These are phyloP conservation scores for Hypotaenidia philippensis DNA, from an alignment of 2,797 vertebrate species.

Conservation along the genomic window DNA sequence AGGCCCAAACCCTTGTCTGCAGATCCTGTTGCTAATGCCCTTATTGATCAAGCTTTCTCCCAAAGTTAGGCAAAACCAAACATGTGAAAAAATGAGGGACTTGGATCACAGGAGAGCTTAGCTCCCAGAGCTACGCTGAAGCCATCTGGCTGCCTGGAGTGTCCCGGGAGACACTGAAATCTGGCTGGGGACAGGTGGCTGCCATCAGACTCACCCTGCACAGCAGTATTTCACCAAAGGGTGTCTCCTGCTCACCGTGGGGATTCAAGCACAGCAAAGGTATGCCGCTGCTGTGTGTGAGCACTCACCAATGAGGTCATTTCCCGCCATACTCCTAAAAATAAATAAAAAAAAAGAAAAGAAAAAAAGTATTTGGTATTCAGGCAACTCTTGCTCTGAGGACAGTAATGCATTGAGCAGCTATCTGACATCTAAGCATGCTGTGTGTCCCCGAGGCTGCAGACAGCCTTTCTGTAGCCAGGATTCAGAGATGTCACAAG, in stretches of 20 bases:
- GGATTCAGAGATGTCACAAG: constrained; percentile 36
- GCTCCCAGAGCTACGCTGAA: fast-evolving
- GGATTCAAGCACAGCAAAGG: fast-evolving
- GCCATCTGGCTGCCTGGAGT: fast-evolving
- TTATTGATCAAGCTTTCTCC: background rate
- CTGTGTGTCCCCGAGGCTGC: background rate
- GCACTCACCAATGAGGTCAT: background rate
- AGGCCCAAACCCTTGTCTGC: background rate
- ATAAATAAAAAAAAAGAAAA: no score
- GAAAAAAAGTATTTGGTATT: background rate
- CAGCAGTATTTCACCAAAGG: background rate
- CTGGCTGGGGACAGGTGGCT: background rate
- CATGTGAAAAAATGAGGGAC: background rate
- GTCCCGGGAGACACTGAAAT: background rate
- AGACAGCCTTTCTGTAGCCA: background rate
- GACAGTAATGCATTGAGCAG: fast-evolving
- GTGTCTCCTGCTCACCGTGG: fast-evolving
- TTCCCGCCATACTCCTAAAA: background rate
- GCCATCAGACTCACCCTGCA: fast-evolving
- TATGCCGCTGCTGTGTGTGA: background rate
- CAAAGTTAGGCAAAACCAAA: background rate
- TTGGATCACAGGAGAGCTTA: background rate
- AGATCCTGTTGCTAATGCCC: background rate
- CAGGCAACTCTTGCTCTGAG: background rate
- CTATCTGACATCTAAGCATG: background rate